Percentiles rank a stretch among this genome's conserved stretches.
Evolutionary conservation across 92 coral and sea anemone genomes (phyloP).

Genomic region (Epizoanthus rinbou): DNA sequence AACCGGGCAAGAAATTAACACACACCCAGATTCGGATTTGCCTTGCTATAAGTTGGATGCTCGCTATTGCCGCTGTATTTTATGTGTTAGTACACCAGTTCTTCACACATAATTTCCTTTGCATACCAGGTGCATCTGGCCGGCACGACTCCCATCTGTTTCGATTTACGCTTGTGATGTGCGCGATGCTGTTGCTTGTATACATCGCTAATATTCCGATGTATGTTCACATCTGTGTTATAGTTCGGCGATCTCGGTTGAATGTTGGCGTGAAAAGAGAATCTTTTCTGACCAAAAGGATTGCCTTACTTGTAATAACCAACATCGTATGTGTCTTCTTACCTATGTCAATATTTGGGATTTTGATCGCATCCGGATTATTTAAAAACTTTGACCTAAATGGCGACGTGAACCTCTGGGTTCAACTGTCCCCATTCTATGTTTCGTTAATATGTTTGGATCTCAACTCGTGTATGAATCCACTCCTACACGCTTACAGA

Average conservation of each 20-base stretch:
- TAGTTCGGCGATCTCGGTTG: slow-evolving; percentile 10
- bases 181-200: neutral
- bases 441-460: slow-evolving; percentile 8
- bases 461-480: slow-evolving; percentile 10
- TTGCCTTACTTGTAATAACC: slow-evolving; percentile 10
- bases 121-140: neutral
- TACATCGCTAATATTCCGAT: slow-evolving; percentile 14
- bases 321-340: neutral
- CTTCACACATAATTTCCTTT: slow-evolving; percentile 4
- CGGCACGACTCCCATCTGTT: neutral
- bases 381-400: slow-evolving; percentile 1
- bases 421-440: neutral
- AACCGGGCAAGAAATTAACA: neutral
- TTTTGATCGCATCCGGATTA: neutral
- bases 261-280: slow-evolving; percentile 13
- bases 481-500: slow-evolving; percentile 26
- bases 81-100: neutral
- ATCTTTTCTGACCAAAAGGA: slow-evolving; percentile 2
- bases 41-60: neutral
- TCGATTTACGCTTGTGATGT: neutral
- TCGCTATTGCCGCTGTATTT: neutral
- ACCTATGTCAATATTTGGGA: neutral
- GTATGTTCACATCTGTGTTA: slow-evolving; percentile 6
- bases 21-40: neutral
- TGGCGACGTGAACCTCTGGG: neutral